A percentile compares a stretch with the other conserved stretches of the same genome.
These are phyloP conservation scores for Ifrita kowaldi DNA, from an alignment of 2,113 vertebrate genomes.

Conservation along the genomic window DNA sequence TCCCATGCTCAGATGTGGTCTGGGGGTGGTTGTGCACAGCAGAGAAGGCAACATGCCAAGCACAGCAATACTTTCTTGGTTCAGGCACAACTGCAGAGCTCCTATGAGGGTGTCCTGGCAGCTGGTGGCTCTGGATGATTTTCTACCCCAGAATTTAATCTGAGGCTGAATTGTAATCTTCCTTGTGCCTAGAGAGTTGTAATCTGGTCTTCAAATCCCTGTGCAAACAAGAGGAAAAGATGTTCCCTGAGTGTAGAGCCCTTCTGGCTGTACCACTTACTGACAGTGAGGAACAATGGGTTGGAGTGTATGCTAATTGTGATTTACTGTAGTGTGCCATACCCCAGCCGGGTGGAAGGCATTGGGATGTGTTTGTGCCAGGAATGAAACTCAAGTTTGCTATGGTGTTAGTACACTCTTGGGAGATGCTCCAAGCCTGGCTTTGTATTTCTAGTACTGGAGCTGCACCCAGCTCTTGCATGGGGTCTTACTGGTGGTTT, in stretches of 20 bases:
- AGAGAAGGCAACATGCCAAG: not conserved
- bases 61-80: not conserved
- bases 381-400: not conserved
- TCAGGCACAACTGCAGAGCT: not conserved
- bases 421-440: not conserved
- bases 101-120: accelerated
- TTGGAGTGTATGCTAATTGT: not conserved
- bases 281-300: not conserved
- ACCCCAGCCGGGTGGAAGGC: not conserved
- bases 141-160: not conserved
- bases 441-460: not conserved
- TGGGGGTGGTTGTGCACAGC: not conserved
- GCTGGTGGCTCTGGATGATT: not conserved
- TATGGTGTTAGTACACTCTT: accelerated
- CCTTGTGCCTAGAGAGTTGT: not conserved
- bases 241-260: not conserved
- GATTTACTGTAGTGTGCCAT: not conserved
- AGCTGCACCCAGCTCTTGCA: not conserved
- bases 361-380: accelerated
- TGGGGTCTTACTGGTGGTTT: not conserved
- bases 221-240: not conserved
- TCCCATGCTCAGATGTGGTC: not conserved
- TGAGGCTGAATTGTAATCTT: not conserved
- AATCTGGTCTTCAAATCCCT: not conserved
- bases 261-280: not conserved